phyloP scores from a whole-genome alignment of 2,888 invertebrate genomes.

The Idaea biselata region DNA sequence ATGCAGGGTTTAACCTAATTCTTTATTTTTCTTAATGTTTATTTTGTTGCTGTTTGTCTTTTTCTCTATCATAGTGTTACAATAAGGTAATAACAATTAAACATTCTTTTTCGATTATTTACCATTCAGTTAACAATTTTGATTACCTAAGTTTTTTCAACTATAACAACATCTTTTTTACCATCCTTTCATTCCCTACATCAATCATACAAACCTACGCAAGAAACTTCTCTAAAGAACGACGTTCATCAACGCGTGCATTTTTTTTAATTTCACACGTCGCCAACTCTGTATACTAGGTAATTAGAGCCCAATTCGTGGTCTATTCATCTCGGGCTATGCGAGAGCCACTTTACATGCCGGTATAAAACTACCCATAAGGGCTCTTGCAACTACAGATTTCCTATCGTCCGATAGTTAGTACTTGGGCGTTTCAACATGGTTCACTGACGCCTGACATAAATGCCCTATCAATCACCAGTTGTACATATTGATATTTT shows the following conservation, averaged over 20 bases:
- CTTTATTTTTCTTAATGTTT: no score
- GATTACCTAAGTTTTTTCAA: background rate
- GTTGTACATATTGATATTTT: no score
- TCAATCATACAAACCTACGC: background rate
- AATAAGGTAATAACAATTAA: no score
- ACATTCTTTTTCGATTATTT: no score
- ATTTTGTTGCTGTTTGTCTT: no score
- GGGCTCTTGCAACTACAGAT: background rate
- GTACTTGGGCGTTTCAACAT: background rate
- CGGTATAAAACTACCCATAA: constrained; percentile 6
- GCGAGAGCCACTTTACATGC: constrained; percentile 48
- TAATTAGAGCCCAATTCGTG: constrained; percentile 76
- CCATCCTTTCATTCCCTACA: background rate
- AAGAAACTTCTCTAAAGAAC: constrained; percentile 16
- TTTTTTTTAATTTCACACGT: constrained; percentile 77
- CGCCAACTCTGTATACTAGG: constrained; percentile 61
- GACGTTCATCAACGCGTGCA: constrained; percentile 40
- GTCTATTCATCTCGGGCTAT: constrained; percentile 63
- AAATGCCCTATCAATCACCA: no score
- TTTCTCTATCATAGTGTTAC: no score
- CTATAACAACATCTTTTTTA: background rate
- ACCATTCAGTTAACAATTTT: background rate
- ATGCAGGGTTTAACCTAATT: no score
- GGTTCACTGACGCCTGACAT: no score
- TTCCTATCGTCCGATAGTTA: background rate